Conservation (phyloP, 2,888 invertebrate species). For the Brachyptera putata region DNA sequence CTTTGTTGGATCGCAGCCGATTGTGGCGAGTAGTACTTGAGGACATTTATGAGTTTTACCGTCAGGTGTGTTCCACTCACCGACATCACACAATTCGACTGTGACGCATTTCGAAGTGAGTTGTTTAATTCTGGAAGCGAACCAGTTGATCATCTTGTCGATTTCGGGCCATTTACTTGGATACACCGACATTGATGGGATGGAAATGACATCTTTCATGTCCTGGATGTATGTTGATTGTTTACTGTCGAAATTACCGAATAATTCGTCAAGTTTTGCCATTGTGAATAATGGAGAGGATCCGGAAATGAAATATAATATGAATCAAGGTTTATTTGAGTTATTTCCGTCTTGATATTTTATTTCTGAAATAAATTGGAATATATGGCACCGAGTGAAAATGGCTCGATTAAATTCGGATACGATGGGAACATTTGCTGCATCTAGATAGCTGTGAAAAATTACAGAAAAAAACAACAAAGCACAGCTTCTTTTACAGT, state of each 20-base stretch:
- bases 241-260: not conserved
- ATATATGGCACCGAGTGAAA: too few relatives aligned
- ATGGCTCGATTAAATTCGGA: too few relatives aligned
- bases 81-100: not conserved
- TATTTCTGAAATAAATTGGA: too few relatives aligned
- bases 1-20: conserved; percentile 11
- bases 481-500: too few relatives aligned
- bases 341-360: too few relatives aligned
- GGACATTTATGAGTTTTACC: not conserved
- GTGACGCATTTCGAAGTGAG: not conserved
- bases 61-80: not conserved
- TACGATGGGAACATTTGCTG: too few relatives aligned
- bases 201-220: not conserved
- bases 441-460: too few relatives aligned
- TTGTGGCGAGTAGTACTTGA: not conserved
- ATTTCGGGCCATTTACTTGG: not conserved
- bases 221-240: not conserved
- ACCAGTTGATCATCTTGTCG: not conserved
- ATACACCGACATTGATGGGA: conserved; percentile 1
- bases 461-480: too few relatives aligned
- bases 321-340: too few relatives aligned
- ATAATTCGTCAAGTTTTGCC: not conserved
- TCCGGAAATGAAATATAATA: too few relatives aligned
- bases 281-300: too few relatives aligned
- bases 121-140: not conserved